Conservation (phyloP, 2,113 vertebrate species). For the Reinhardtius hippoglossoides region DNA sequence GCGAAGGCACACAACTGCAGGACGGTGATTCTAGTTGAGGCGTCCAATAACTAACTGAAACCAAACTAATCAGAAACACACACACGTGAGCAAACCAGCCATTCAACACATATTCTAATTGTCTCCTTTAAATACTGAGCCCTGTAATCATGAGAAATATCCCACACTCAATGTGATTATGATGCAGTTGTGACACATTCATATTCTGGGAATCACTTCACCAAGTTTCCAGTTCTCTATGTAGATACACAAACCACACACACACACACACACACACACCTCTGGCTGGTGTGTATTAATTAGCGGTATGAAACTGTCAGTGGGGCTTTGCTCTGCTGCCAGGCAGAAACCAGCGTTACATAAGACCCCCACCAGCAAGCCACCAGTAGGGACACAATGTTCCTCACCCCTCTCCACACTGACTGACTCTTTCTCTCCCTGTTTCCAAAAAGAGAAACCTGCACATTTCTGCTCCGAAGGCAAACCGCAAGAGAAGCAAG, state of each 20-base stretch:
- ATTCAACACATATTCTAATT: too few species aligned
- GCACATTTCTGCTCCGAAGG: constrained; percentile 21
- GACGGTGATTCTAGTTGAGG: too few species aligned
- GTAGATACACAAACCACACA: neutral
- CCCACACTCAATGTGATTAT: neutral
- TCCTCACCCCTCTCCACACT: constrained; percentile 40
- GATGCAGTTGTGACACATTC: too few species aligned
- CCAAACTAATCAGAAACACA: too few species aligned
- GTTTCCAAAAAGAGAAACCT: constrained; percentile 8
- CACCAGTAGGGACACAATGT: constrained; percentile 67
- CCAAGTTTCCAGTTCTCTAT: too few species aligned
- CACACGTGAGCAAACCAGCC: too few species aligned
- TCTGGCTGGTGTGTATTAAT: constrained; percentile 63
- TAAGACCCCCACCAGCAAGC: constrained; percentile 59
- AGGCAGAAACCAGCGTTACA: constrained; percentile 62
- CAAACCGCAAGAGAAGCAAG: constrained; percentile 29
- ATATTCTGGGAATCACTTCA: too few species aligned
- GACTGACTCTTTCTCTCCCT: neutral
- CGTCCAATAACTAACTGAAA: too few species aligned
- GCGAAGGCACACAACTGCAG: too few species aligned
- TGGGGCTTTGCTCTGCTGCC: constrained; percentile 62
- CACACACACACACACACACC: neutral
- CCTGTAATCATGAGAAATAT: too few species aligned
- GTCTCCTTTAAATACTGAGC: too few species aligned
- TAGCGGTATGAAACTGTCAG: constrained; percentile 56